Evolutionary conservation across 2,113 vertebrate genomes (phyloP).

Genomic region (Lophius piscatorius): DNA sequence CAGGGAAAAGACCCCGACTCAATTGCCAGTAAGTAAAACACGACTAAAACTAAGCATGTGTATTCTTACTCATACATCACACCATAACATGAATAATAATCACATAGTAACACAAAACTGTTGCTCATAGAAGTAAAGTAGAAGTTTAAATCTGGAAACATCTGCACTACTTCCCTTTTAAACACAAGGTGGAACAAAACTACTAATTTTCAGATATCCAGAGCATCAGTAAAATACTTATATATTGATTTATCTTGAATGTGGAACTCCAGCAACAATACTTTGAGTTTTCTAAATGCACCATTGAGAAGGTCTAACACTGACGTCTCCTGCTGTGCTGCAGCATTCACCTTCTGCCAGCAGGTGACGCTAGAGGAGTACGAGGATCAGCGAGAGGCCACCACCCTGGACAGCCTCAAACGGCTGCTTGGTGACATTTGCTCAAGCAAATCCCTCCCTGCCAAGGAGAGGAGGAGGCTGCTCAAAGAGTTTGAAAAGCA

Average conservation of each 20-base stretch:
- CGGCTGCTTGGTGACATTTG: conserved; percentile 76
- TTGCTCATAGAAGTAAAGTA: too few species aligned
- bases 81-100: too few species aligned
- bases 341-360: conserved; percentile 87
- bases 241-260: too few species aligned
- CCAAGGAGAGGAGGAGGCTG: conserved; percentile 81
- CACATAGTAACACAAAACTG: too few species aligned
- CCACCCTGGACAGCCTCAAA: conserved; percentile 75
- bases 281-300: not conserved
- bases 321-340: not conserved
- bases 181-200: too few species aligned
- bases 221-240: too few species aligned
- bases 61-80: too few species aligned
- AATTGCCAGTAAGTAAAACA: conserved; percentile 72
- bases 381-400: conserved; percentile 78
- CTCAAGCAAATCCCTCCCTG: conserved; percentile 61
- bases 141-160: too few species aligned
- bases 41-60: not conserved
- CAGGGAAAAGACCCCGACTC: conserved; percentile 81
- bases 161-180: too few species aligned
- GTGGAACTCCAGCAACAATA: not conserved
- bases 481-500: conserved; percentile 86
- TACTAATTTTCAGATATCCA: too few species aligned
- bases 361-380: conserved; percentile 80
- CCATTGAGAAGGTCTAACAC: not conserved